These are phyloP conservation scores for Neosilurus mollespiculum DNA, from an alignment of 2,797 vertebrate genomes.

Conservation along the genomic window DNA sequence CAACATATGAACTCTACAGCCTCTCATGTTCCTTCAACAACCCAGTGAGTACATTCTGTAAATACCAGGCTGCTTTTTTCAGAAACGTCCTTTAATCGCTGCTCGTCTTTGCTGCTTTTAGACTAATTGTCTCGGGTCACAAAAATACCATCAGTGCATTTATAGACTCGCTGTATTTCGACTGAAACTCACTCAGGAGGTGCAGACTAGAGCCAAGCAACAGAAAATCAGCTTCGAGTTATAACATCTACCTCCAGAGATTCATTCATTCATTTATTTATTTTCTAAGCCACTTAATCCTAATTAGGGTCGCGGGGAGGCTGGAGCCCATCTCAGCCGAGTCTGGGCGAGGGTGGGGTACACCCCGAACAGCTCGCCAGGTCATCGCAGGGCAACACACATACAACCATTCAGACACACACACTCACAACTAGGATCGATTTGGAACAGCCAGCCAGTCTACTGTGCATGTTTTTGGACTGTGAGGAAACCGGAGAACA, in stretches of 20 bases:
- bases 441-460: no score
- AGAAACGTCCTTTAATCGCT: neutral
- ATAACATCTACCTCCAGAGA: neutral
- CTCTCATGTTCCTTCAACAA: neutral
- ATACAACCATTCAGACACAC: no score
- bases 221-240: neutral
- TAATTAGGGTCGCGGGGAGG: no score
- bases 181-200: neutral
- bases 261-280: no score
- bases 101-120: neutral
- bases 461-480: no score
- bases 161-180: neutral
- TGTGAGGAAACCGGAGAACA: no score
- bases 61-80: neutral
- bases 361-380: no score
- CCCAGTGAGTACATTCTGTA: neutral
- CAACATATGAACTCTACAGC: neutral
- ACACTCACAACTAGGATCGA: no score
- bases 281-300: no score
- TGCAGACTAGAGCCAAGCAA: neutral
- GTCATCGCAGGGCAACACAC: no score
- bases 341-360: no score
- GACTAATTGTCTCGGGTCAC: neutral
- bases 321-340: no score
- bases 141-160: neutral